Percentiles rank a stretch among this genome's conserved stretches.
These are phyloP conservation scores for Lepidochrysops patricia DNA, from an alignment of 2,888 invertebrate species.

Conservation along the genomic window DNA sequence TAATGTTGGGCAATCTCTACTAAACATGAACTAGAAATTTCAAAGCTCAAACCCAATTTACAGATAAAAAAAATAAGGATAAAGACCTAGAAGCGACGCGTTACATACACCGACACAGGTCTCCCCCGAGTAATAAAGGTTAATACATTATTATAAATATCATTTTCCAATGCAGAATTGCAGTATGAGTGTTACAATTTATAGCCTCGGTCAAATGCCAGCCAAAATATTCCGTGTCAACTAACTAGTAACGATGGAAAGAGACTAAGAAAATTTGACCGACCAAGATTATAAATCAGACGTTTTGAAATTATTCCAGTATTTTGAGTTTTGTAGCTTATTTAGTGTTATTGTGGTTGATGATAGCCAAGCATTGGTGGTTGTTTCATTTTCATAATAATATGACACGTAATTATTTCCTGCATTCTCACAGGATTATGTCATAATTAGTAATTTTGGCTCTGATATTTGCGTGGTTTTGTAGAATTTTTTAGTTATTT, in stretches of 20 bases:
- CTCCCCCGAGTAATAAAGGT: not conserved
- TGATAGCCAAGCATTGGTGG: not conserved
- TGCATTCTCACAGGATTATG: not conserved
- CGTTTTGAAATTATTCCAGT: constrained; percentile 21
- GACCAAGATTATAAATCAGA: not conserved
- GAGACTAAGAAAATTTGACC: too few relatives aligned
- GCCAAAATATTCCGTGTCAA: too few relatives aligned
- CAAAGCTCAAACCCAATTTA: constrained; percentile 23
- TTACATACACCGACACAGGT: constrained; percentile 52
- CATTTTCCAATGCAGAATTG: not conserved
- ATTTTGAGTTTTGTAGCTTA: constrained; percentile 15
- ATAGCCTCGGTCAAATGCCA: too few relatives aligned
- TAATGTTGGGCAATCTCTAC: too few relatives aligned
- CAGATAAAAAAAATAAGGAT: constrained; percentile 47
- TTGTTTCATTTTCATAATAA: not conserved
- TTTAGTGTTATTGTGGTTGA: constrained; percentile 15
- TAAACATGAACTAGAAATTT: not conserved
- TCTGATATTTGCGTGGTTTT: too few relatives aligned
- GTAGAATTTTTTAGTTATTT: too few relatives aligned
- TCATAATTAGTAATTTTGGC: too few relatives aligned
- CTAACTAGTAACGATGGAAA: too few relatives aligned
- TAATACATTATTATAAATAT: not conserved
- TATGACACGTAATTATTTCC: not conserved
- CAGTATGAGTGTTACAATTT: not conserved
- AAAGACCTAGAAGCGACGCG: constrained; percentile 52